Conservation (phyloP, 2,113 vertebrate species). For the Eretmochelys imbricata region DNA sequence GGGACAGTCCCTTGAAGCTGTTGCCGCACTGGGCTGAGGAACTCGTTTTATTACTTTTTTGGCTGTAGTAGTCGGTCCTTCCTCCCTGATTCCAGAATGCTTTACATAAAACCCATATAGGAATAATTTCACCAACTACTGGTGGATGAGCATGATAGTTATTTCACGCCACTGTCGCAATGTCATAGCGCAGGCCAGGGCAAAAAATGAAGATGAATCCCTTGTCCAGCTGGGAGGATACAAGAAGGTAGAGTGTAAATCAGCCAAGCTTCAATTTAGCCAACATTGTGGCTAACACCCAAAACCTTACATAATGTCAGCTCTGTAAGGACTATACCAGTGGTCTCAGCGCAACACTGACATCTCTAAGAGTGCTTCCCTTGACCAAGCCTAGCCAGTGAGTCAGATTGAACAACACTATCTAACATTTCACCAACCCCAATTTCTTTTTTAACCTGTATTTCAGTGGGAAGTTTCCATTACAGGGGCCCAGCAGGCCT, state of each 20-base stretch:
- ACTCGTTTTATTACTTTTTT: too few species aligned
- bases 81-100: not conserved
- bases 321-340: too few species aligned
- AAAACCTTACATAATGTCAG: not conserved
- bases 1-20: too few species aligned
- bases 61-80: too few species aligned
- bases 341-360: too few species aligned
- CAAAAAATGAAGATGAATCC: not conserved
- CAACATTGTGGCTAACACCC: not conserved
- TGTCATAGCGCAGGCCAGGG: not conserved
- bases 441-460: not conserved
- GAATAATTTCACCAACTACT: not conserved
- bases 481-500: not conserved
- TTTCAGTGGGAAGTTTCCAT: not conserved
- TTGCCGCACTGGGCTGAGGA: too few species aligned
- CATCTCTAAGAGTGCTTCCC: not conserved
- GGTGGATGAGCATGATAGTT: not conserved
- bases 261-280: not conserved
- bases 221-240: not conserved
- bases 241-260: not conserved
- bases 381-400: fast-evolving
- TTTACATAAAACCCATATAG: not conserved
- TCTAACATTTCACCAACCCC: not conserved
- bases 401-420: not conserved
- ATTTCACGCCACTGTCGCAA: not conserved